Evolutionary conservation across 2,797 vertebrate species (phyloP).

Genomic region (Linurgus olivaceus): DNA sequence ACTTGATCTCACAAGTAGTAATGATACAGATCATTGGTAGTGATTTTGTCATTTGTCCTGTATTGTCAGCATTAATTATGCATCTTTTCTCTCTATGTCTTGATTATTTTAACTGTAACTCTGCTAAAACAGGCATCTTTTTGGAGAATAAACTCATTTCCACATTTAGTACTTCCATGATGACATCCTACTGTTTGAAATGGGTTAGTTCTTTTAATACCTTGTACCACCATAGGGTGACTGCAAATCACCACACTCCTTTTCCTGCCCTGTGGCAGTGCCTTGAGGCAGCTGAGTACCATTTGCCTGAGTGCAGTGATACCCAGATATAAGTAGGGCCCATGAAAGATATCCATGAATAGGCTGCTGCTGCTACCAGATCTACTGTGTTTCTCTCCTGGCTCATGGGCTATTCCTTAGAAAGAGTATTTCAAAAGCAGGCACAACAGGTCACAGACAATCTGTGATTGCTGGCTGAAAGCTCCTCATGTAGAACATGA

Average conservation of each 20-base stretch:
- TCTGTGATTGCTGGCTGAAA: background rate
- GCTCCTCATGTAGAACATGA: background rate
- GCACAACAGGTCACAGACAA: background rate
- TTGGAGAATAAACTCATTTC: background rate
- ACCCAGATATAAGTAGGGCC: background rate
- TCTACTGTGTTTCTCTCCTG: background rate
- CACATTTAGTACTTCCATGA: background rate
- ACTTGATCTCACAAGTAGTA: background rate
- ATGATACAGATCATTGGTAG: background rate
- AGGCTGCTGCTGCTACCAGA: background rate
- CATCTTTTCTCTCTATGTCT: background rate
- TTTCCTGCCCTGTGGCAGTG: background rate
- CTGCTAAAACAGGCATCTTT: background rate
- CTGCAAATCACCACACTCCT: background rate
- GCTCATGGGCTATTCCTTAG: background rate
- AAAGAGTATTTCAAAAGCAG: background rate
- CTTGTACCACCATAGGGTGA: rapidly evolving
- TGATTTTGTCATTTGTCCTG: background rate
- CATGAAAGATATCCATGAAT: background rate
- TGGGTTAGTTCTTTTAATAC: background rate
- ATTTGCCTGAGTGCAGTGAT: background rate
- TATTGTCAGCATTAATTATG: background rate
- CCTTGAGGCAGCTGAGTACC: background rate
- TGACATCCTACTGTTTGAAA: background rate
- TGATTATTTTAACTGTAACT: background rate